phyloP scores from a whole-genome alignment of 2,888 invertebrate species.

The Leucania comma region DNA sequence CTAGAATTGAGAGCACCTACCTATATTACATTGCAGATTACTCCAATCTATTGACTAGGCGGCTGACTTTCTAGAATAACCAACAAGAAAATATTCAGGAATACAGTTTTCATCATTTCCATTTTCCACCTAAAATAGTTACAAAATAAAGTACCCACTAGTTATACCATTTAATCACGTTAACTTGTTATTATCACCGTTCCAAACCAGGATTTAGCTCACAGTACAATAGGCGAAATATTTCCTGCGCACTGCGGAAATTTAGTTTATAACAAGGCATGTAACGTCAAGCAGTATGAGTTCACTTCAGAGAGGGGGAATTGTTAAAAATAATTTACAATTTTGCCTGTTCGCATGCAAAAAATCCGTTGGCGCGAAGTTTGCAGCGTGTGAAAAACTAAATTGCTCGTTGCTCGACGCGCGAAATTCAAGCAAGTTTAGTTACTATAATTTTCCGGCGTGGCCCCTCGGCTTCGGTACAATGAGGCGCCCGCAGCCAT shows the following conservation, averaged over 20 bases:
- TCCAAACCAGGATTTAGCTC: constrained; percentile 26
- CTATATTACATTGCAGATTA: too few species aligned
- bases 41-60: too few species aligned
- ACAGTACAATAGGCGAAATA: constrained; percentile 46
- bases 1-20: too few species aligned
- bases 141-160: constrained; percentile 16
- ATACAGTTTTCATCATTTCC: neutral
- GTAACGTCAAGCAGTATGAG: constrained; percentile 36
- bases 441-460: constrained; percentile 85
- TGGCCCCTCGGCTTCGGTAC: constrained; percentile 73
- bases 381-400: constrained; percentile 65
- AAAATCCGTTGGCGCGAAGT: constrained; percentile 52
- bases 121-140: neutral
- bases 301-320: constrained; percentile 34
- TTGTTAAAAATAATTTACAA: constrained; percentile 54
- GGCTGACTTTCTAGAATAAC: too few species aligned
- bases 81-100: neutral
- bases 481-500: constrained; percentile 83
- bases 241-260: constrained; percentile 35
- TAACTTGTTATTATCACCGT: constrained; percentile 27
- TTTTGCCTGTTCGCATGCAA: constrained; percentile 46
- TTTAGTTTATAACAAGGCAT: constrained; percentile 55
- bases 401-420: constrained; percentile 64
- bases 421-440: constrained; percentile 78
- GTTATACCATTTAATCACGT: constrained; percentile 26